Evolutionary conservation across 1,140 invertebrate genomes (phyloP).

Genomic region (Chironomus striatipennis): DNA sequence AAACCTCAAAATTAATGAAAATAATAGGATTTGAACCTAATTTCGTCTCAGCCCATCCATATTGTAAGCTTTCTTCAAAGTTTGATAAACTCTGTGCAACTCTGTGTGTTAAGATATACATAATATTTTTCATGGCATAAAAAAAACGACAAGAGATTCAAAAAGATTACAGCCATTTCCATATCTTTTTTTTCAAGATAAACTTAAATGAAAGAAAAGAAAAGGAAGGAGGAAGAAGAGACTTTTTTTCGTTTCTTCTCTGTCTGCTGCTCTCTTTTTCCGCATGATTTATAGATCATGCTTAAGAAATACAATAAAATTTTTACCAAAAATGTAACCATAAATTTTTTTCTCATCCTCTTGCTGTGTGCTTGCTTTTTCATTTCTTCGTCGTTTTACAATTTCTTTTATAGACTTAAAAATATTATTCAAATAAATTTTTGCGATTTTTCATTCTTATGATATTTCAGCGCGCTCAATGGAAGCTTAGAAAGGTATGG

Average conservation of each 20-base stretch:
- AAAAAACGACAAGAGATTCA: constrained; percentile 19
- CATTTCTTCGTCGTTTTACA: not conserved
- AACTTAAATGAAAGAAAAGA: constrained; percentile 16
- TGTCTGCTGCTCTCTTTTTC: constrained; percentile 1
- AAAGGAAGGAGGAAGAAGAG: not conserved
- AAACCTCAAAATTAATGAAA: too few relatives aligned
- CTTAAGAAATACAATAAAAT: constrained; percentile 24
- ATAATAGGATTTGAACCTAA: too few relatives aligned
- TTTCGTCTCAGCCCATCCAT: too few relatives aligned
- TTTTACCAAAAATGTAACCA: constrained; percentile 18
- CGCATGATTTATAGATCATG: not conserved
- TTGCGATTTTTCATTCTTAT: constrained; percentile 9
- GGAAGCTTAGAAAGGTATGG: not conserved
- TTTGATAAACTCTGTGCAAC: not conserved
- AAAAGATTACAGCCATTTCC: not conserved
- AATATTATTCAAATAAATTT: constrained; percentile 13
- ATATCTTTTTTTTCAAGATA: constrained; percentile 8
- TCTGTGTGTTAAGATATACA: not conserved
- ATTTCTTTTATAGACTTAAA: not conserved
- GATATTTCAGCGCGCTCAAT: not conserved
- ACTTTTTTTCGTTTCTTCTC: not conserved
- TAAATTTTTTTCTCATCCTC: not conserved
- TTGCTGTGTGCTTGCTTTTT: not conserved
- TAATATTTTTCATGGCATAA: constrained; percentile 17
- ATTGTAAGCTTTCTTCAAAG: too few relatives aligned